These are phyloP conservation scores for Luscinia luscinia DNA, from an alignment of 2,797 vertebrate species.

Conservation along the genomic window DNA sequence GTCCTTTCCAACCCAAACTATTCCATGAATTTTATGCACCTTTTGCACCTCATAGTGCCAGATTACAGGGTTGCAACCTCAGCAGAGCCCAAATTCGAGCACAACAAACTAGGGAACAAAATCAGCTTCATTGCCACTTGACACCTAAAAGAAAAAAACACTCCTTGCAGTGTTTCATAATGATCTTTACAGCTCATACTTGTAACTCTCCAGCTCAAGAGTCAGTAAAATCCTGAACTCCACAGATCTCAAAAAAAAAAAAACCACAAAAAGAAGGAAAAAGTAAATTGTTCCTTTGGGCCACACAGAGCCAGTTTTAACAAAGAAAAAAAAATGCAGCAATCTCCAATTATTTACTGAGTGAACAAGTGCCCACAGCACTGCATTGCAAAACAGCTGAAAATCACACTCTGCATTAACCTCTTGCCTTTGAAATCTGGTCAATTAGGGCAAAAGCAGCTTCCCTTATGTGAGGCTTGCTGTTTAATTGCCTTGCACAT, in stretches of 20 bases:
- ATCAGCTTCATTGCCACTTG: background rate
- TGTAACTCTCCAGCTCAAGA: background rate
- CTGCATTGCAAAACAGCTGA: background rate
- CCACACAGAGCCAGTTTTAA: background rate
- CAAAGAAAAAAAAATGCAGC: background rate
- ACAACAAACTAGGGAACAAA: background rate
- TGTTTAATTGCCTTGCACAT: background rate
- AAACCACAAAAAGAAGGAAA: background rate
- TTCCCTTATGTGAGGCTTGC: background rate
- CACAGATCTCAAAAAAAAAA: background rate
- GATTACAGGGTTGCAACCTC: background rate
- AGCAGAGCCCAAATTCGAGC: background rate
- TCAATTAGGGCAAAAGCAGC: background rate
- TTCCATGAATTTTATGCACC: background rate
- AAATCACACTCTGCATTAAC: background rate
- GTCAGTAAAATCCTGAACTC: background rate
- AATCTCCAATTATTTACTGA: background rate
- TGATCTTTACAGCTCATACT: background rate
- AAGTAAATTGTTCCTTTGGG: background rate
- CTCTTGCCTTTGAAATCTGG: background rate
- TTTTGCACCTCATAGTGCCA: background rate
- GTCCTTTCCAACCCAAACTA: background rate
- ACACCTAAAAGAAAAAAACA: background rate
- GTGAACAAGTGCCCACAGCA: background rate
- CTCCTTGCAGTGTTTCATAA: background rate